Percentiles rank a stretch among this genome's conserved stretches.
Conservation (phyloP, 1,140 invertebrate genomes). For the Phocides pigmalion region DNA sequence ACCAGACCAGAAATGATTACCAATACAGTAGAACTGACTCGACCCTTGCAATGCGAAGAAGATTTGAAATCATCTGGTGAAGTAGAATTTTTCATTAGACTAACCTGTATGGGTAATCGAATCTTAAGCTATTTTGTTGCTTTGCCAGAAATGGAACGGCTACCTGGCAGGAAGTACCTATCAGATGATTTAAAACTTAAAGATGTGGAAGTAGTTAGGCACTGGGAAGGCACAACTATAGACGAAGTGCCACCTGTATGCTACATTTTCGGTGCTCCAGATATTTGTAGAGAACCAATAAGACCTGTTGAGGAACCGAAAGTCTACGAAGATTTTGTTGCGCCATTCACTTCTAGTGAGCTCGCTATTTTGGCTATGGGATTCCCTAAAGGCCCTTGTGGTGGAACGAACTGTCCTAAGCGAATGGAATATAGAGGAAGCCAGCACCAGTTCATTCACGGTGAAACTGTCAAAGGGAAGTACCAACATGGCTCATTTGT, state of each 20-base stretch:
- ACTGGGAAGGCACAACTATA: slow-evolving; percentile 74
- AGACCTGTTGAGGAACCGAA: slow-evolving; percentile 55
- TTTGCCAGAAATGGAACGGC: slow-evolving; percentile 76
- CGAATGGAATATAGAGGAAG: slow-evolving; percentile 73
- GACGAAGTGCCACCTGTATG: slow-evolving; percentile 69
- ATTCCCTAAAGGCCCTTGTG: slow-evolving; percentile 77
- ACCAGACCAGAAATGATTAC: slow-evolving; percentile 66
- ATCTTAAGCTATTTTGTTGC: slow-evolving; percentile 68
- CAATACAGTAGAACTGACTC: slow-evolving; percentile 67
- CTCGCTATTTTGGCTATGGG: slow-evolving; percentile 75
- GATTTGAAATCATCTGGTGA: slow-evolving; percentile 75
- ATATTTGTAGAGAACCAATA: slow-evolving; percentile 68
- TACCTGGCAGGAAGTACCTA: slow-evolving; percentile 75
- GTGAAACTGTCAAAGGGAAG: slow-evolving; percentile 65
- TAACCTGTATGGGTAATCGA: slow-evolving; percentile 73
- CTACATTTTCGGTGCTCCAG: slow-evolving; percentile 72
- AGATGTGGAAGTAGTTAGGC: slow-evolving; percentile 73
- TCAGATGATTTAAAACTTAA: slow-evolving; percentile 70
- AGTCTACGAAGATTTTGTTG: slow-evolving; percentile 69
- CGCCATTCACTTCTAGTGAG: slow-evolving; percentile 68
- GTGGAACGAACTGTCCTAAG: slow-evolving; percentile 75
- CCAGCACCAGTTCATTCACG: slow-evolving; percentile 74
- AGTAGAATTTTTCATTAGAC: slow-evolving; percentile 68
- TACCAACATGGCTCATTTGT: slow-evolving; percentile 75
- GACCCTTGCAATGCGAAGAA: slow-evolving; percentile 71